Conservation (phyloP, 1,140 invertebrate genomes). For the Drosophila sturtevanti region DNA sequence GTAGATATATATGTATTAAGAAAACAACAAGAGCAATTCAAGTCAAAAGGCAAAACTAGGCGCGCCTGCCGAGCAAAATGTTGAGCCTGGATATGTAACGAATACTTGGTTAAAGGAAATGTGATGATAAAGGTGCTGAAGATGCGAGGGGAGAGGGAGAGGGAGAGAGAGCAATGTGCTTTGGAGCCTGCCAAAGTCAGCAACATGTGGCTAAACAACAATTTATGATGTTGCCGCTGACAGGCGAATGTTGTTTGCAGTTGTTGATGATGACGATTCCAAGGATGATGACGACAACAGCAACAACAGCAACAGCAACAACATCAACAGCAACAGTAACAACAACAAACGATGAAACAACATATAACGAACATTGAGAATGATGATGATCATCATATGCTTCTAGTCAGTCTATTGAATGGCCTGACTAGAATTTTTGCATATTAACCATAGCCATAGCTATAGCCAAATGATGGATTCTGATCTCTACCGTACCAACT, state of each 20-base stretch:
- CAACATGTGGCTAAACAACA: conserved; percentile 81
- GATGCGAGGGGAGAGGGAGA: neutral
- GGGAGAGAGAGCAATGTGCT: neutral
- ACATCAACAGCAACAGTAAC: conserved; percentile 29
- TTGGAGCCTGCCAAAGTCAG: conserved; percentile 28
- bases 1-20: no score
- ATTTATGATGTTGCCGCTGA: conserved; percentile 81
- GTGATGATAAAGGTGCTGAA: no score
- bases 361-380: conserved; percentile 34
- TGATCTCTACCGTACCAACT: conserved; percentile 40
- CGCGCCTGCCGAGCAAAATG: conserved; percentile 15
- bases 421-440: conserved; percentile 56
- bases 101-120: conserved; percentile 15
- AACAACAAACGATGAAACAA: conserved; percentile 23
- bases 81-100: neutral
- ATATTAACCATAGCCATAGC: conserved; percentile 53
- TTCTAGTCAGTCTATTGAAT: conserved; percentile 42
- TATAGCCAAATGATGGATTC: conserved; percentile 66
- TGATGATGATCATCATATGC: conserved; percentile 51
- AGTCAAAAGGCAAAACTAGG: conserved; percentile 18
- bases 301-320: conserved; percentile 20
- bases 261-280: conserved; percentile 79
- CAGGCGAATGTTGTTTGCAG: conserved; percentile 81
- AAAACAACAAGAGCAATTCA: neutral
- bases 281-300: conserved; percentile 67